Conservation (phyloP, 2,113 vertebrate species). For the Tor tambroides region DNA sequence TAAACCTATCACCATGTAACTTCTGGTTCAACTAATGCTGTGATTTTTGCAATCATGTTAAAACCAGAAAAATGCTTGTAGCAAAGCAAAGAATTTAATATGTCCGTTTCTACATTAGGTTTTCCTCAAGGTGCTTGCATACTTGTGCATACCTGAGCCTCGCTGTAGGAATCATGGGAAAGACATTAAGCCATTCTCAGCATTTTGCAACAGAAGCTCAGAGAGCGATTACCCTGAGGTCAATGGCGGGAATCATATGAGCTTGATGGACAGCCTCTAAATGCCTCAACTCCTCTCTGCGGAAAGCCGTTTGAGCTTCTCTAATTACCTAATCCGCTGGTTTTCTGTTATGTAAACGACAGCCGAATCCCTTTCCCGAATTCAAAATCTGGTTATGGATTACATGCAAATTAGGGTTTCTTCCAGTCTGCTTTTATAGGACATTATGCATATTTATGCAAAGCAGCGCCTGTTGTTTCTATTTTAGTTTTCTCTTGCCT, state of each 20-base stretch:
- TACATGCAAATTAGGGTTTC: constrained; percentile 49
- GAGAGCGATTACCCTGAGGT: constrained; percentile 20
- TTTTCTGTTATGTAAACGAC: constrained; percentile 39
- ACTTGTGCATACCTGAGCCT: constrained; percentile 3
- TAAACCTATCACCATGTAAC: neutral
- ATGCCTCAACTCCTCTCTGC: neutral
- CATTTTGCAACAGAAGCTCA: constrained; percentile 1
- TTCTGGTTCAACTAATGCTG: neutral
- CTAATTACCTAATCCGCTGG: constrained; percentile 40
- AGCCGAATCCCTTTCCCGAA: constrained; percentile 21
- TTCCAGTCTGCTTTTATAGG: constrained; percentile 46
- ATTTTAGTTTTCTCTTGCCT: constrained; percentile 16
- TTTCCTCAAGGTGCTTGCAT: neutral
- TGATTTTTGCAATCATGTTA: neutral
- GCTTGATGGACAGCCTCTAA: constrained; percentile 22
- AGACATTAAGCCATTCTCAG: constrained; percentile 22
- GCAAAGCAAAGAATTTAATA: neutral
- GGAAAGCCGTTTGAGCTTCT: constrained; percentile 17
- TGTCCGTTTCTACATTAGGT: neutral
- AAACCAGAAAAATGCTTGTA: neutral
- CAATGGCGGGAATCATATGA: constrained; percentile 21
- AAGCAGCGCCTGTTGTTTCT: constrained; percentile 18
- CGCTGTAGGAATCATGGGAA: neutral
- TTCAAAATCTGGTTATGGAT: constrained; percentile 32
- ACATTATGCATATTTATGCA: constrained; percentile 56